These are phyloP conservation scores for Eupristina koningsbergeri DNA, from an alignment of 1,140 invertebrate genomes.

Conservation along the genomic window DNA sequence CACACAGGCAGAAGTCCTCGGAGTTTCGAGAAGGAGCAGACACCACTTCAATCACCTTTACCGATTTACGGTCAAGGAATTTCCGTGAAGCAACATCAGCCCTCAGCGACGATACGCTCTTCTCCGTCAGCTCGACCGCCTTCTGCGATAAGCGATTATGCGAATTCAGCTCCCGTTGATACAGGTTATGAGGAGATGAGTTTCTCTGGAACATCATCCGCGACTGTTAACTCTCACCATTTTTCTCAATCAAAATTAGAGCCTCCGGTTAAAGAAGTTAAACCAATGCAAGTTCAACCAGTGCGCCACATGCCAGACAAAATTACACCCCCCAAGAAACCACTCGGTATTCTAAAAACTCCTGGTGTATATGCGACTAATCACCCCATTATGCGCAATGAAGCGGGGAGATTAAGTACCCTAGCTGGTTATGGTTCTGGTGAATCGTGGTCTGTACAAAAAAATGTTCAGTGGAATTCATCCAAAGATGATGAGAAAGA, in stretches of 20 bases:
- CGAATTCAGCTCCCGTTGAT: slow-evolving; percentile 54
- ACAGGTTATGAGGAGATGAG: slow-evolving; percentile 67
- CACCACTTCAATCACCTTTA: slow-evolving; percentile 41
- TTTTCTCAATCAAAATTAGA: not conserved
- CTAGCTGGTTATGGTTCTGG: slow-evolving; percentile 56
- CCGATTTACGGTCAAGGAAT: slow-evolving; percentile 20
- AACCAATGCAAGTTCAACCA: not conserved
- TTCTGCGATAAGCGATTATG: slow-evolving; percentile 24
- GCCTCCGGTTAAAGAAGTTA: slow-evolving; percentile 17
- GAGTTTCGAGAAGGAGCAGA: slow-evolving; percentile 61
- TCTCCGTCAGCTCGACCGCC: slow-evolving; percentile 20
- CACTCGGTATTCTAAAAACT: slow-evolving; percentile 64
- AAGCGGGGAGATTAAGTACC: slow-evolving; percentile 48
- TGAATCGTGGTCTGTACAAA: slow-evolving; percentile 60
- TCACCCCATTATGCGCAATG: slow-evolving; percentile 51
- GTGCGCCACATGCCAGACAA: slow-evolving; percentile 4
- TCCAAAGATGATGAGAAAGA: slow-evolving; percentile 57
- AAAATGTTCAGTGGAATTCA: slow-evolving; percentile 67
- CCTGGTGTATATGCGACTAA: slow-evolving; percentile 54
- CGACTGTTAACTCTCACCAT: not conserved
- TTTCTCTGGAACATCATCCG: slow-evolving; percentile 42
- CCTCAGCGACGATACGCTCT: slow-evolving; percentile 23
- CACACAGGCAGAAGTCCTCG: slow-evolving; percentile 68
- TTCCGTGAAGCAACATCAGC: slow-evolving; percentile 18
- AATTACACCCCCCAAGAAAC: slow-evolving; percentile 55